Conservation (phyloP, 2,113 vertebrate species). For the Brevimyrus niger region DNA sequence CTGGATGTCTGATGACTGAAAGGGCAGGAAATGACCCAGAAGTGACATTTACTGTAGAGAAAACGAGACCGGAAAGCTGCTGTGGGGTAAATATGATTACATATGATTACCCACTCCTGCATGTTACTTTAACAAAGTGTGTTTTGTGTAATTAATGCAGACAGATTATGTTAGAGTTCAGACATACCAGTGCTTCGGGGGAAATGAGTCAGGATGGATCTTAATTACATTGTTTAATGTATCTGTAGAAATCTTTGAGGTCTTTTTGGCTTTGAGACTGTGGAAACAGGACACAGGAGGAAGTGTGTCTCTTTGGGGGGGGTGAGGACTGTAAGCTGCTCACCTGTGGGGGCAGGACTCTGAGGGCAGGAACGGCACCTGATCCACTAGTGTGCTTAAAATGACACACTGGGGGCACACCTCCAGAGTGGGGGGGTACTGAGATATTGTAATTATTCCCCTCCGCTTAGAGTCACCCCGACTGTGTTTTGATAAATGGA, state of each 20-base stretch:
- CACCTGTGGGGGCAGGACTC: neutral
- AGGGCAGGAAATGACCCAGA: neutral
- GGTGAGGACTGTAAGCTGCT: neutral
- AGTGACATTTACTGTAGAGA: neutral
- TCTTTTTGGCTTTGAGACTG: neutral
- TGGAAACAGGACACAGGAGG: neutral
- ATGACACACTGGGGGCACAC: neutral
- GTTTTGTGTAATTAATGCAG: neutral
- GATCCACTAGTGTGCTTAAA: neutral
- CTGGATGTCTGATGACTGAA: neutral
- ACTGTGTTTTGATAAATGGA: neutral
- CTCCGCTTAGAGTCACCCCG: neutral
- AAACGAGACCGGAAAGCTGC: neutral
- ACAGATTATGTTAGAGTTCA: neutral
- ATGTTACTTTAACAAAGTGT: neutral
- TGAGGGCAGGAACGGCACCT: neutral
- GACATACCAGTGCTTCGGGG: neutral
- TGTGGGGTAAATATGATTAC: neutral
- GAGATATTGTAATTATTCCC: neutral
- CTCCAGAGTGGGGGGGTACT: neutral
- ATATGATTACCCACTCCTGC: neutral
- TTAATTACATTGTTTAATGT: neutral
- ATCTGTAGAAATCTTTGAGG: neutral
- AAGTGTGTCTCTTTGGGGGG: neutral
- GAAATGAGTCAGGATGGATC: neutral